Base-by-base conservation (phyloP, 2,888 invertebrate genomes). In the Watsonalla cultraria region DNA sequence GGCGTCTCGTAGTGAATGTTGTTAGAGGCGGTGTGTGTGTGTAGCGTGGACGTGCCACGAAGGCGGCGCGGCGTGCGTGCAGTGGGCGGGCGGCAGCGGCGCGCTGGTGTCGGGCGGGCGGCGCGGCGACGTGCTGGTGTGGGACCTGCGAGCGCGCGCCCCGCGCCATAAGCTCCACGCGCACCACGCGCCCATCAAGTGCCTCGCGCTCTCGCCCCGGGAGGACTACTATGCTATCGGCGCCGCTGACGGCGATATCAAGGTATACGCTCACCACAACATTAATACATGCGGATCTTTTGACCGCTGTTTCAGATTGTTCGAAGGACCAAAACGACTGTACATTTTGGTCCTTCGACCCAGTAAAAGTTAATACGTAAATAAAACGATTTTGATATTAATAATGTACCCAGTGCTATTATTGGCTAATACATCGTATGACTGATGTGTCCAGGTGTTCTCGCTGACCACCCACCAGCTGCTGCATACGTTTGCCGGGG, bases 171-270 rank as follows among this genome's bases (percentile, higher is more conserved):
- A 96, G 74, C 96, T 86, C 66, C 80, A 92, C 91, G 99, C 98
- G 58, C 98, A 99, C 82, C 98, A 98, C 78, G 95, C 95, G 65
- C 95, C 98, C 56, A 96, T 99, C 71, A 98, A 98, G 91, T 98
- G 98, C 82, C 93, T 99, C 66, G 96, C 98, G 51, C 93, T 99
- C 50, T 97, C 99, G 91, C 97, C 98, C 0, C 94, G 96, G 55
- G 98, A 99, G 88, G 98, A 99, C 86, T 96, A 96, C 88, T 99
- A 99, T 88, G 98, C 97, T 15, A 97, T 99, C 51, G 99, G 99
- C 13, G 95, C 96, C 51, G 96, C 96, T 15, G 97, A 97, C 86
- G 97, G 97, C 7, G 97, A 97, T 78, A 96, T 97, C 73, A 97
- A 97, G 94, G 96, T 96, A 79, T 9, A n/a, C n/a, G n/a, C 14